Conservation (phyloP, 2,888 invertebrate species). For the Archips xylosteana region DNA sequence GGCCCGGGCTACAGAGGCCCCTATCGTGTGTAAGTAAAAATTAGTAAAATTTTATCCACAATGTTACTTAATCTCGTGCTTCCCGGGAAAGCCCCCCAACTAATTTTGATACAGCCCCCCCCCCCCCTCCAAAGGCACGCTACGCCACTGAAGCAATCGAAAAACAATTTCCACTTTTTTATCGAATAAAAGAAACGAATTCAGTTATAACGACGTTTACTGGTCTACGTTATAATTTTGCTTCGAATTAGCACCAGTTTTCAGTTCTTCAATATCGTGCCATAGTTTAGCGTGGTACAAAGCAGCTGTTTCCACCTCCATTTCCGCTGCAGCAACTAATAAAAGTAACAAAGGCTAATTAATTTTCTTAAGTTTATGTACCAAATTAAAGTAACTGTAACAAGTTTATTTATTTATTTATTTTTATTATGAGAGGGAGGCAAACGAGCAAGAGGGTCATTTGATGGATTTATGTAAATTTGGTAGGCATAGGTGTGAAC, state of each 20-base stretch:
- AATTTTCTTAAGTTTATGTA: background rate
- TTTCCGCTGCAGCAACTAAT: slow-evolving; percentile 66
- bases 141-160: too few relatives aligned
- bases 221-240: slow-evolving; percentile 22
- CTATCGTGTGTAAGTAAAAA: too few relatives aligned
- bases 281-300: slow-evolving; percentile 66
- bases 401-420: too few relatives aligned
- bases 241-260: slow-evolving; percentile 43
- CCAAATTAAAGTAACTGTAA: background rate
- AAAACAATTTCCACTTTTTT: background rate
- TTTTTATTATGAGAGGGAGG: too few relatives aligned
- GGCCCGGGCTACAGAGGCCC: too few relatives aligned
- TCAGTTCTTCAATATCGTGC: slow-evolving; percentile 59
- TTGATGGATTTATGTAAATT: too few relatives aligned
- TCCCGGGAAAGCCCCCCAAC: too few relatives aligned
- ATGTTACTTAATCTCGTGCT: too few relatives aligned
- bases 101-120: too few relatives aligned
- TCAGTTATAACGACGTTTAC: background rate
- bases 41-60: too few relatives aligned
- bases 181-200: background rate
- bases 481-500: background rate
- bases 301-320: slow-evolving; percentile 69
- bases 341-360: slow-evolving; percentile 11
- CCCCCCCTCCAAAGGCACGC: too few relatives aligned
- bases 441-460: too few relatives aligned